A percentile compares a stretch with the other conserved stretches of the same genome.
Conservation (phyloP, 2,888 invertebrate genomes). For the Creontiades dilutus region DNA sequence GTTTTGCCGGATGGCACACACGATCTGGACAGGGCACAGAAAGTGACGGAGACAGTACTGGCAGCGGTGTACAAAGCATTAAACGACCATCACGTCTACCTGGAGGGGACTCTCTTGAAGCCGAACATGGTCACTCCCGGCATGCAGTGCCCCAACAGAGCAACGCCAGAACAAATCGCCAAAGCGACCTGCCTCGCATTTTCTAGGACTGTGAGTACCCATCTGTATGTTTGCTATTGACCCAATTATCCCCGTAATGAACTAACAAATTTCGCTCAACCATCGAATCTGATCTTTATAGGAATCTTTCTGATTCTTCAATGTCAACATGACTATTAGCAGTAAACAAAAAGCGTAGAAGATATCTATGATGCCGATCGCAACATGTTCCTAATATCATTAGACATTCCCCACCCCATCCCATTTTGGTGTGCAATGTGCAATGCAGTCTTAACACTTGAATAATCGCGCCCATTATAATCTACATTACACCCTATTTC, state of each 20-base stretch:
- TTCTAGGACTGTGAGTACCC: constrained; percentile 78
- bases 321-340: no score
- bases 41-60: constrained; percentile 81
- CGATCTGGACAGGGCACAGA: constrained; percentile 81
- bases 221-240: neutral
- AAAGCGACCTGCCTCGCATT: constrained; percentile 82
- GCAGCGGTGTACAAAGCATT: constrained; percentile 83
- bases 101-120: constrained; percentile 83
- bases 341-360: no score
- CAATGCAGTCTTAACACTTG: no score
- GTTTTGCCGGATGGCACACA: constrained; percentile 82
- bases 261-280: neutral
- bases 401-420: no score
- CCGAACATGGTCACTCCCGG: constrained; percentile 85
- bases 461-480: no score
- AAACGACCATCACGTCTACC: constrained; percentile 82
- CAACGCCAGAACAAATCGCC: constrained; percentile 80
- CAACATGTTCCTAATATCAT: no score
- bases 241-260: neutral
- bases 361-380: no score
- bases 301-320: no score
- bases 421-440: no score
- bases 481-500: no score
- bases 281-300: neutral
- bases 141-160: constrained; percentile 80